Conservation (phyloP, 2,888 invertebrate genomes). For the Mythimna lalbum region DNA sequence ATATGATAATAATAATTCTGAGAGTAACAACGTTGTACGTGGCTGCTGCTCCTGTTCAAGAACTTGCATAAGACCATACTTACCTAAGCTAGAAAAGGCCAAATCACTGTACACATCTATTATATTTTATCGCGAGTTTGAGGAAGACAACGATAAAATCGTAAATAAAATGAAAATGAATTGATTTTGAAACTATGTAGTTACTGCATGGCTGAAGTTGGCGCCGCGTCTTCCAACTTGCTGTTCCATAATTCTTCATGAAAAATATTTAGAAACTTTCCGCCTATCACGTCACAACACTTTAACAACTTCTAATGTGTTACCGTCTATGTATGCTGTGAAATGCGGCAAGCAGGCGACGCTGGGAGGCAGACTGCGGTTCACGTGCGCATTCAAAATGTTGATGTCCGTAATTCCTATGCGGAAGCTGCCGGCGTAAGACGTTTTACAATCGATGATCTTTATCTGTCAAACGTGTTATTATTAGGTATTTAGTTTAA, state of each 20-base stretch:
- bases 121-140: neutral
- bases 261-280: neutral
- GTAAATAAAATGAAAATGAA: neutral
- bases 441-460: constrained; percentile 91
- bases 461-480: constrained; percentile 79
- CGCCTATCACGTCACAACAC: constrained; percentile 25
- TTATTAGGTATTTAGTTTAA: constrained; percentile 6
- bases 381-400: constrained; percentile 91
- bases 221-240: neutral
- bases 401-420: constrained; percentile 95
- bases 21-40: neutral
- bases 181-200: neutral
- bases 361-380: constrained; percentile 92
- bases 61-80: constrained; percentile 1
- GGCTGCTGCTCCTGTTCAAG: neutral
- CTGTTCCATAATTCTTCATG: neutral
- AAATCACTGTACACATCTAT: neutral
- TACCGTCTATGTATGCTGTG: constrained; percentile 93
- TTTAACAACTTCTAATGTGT: constrained; percentile 9
- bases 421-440: constrained; percentile 94
- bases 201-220: neutral
- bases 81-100: neutral
- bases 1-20: constrained; percentile 3
- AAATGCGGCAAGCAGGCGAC: constrained; percentile 92
- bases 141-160: neutral